These are phyloP conservation scores for Dromaius novaehollandiae DNA, from an alignment of 2,113 vertebrate species.

Conservation along the genomic window DNA sequence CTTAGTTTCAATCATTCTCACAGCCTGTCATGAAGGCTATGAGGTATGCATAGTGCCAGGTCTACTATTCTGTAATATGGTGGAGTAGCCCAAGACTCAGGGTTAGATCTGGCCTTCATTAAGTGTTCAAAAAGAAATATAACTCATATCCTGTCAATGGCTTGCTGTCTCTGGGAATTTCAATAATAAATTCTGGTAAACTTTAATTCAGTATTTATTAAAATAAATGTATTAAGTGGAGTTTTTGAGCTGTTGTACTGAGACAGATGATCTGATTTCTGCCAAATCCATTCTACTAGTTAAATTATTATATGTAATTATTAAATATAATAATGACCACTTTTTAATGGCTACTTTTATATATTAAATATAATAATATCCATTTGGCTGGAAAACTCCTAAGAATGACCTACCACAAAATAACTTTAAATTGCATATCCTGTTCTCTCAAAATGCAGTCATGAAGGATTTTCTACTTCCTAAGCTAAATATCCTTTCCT, in stretches of 20 bases:
- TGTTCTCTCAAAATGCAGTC: conserved; percentile 1
- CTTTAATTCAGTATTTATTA: neutral
- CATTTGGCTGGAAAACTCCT: neutral
- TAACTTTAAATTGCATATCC: neutral
- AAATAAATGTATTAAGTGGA: neutral
- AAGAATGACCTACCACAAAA: neutral
- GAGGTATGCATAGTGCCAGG: neutral
- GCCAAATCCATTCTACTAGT: neutral
- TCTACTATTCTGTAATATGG: neutral
- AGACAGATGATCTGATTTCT: neutral
- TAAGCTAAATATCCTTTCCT: neutral
- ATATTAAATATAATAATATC: neutral
- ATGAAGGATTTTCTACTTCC: neutral
- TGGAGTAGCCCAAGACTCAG: neutral
- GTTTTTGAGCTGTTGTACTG: neutral
- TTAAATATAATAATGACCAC: neutral
- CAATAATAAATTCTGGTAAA: neutral
- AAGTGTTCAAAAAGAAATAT: neutral
- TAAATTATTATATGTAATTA: neutral
- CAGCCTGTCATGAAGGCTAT: neutral
- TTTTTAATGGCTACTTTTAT: no score
- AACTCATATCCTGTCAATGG: neutral
- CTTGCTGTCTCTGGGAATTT: neutral
- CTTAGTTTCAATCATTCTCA: neutral
- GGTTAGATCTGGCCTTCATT: neutral